Evolutionary conservation across 2,797 vertebrate genomes (phyloP).

Genomic region (Lepilemur ruficaudatus): DNA sequence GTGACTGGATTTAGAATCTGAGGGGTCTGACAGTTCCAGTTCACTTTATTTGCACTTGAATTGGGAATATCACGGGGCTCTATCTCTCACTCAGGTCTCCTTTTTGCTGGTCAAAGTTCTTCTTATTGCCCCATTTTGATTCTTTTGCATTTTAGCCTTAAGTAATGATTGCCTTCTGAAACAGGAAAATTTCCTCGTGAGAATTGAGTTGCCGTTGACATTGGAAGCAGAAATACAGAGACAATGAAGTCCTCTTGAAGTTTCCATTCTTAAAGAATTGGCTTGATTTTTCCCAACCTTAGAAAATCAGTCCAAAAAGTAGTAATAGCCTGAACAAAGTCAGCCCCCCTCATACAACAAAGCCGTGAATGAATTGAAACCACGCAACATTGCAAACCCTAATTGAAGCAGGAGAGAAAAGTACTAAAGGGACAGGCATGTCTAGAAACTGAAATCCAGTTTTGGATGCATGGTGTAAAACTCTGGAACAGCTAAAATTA

Average conservation of each 20-base stretch:
- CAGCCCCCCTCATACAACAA: neutral
- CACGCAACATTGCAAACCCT: neutral
- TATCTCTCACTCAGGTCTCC: neutral
- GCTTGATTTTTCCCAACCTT: neutral
- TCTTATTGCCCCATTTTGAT: neutral
- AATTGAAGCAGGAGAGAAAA: neutral
- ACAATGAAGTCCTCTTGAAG: neutral
- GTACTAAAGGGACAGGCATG: neutral
- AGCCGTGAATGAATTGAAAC: neutral
- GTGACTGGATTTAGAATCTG: neutral
- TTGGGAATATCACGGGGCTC: neutral
- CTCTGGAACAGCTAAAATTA: slow-evolving; percentile 20
- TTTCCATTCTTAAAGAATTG: neutral
- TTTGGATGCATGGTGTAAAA: neutral
- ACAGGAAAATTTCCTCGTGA: neutral
- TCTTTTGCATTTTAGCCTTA: neutral
- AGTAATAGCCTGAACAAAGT: neutral
- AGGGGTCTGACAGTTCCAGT: no score
- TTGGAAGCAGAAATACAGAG: neutral
- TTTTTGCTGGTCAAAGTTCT: neutral
- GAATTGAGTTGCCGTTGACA: no score
- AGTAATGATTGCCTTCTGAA: neutral
- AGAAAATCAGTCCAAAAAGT: neutral
- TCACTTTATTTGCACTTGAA: neutral
- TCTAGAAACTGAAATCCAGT: neutral